Percentiles rank a stretch among this genome's conserved stretches.
These are phyloP conservation scores for Lepidochitona cinerea DNA, from an alignment of 2,888 invertebrate species.

Conservation along the genomic window DNA sequence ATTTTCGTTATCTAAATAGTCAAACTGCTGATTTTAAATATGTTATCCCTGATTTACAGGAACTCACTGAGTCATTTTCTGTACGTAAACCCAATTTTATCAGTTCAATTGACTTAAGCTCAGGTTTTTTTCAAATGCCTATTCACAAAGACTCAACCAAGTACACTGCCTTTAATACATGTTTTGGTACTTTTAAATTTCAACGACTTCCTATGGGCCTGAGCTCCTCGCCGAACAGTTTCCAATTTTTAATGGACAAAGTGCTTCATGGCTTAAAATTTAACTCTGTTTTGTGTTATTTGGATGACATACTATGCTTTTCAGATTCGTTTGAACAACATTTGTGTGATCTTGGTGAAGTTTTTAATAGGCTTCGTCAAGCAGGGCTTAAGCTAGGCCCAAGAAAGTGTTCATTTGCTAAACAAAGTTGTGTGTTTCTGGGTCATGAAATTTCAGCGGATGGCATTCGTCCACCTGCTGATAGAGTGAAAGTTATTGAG, in stretches of 20 bases:
- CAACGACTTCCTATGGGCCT: neutral
- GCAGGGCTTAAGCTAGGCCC: constrained; percentile 8
- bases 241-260: constrained; percentile 14
- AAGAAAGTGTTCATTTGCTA: constrained; percentile 6
- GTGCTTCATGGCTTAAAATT: constrained; percentile 6
- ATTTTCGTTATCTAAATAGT: constrained; percentile 9
- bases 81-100: constrained; percentile 7
- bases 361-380: neutral
- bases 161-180: neutral
- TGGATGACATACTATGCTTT: constrained; percentile 5
- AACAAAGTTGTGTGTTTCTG: neutral
- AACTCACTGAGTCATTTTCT: constrained; percentile 1
- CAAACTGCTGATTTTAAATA: constrained; percentile 7
- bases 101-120: constrained; percentile 9
- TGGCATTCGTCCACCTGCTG: too few species aligned
- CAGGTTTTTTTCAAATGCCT: constrained; percentile 13
- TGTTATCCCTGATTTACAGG: constrained; percentile 10
- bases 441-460: too few species aligned
- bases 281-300: constrained; percentile 7
- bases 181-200: constrained; percentile 14
- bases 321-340: constrained; percentile 14
- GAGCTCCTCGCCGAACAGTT: neutral
- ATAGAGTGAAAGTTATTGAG: too few species aligned
- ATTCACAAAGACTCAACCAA: constrained; percentile 2
- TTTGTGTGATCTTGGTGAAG: neutral